Evolutionary conservation across 1,140 invertebrate species (phyloP), one percentile per base, ranked within the genome.

Genomic region (Sitophilus oryzae): DNA sequence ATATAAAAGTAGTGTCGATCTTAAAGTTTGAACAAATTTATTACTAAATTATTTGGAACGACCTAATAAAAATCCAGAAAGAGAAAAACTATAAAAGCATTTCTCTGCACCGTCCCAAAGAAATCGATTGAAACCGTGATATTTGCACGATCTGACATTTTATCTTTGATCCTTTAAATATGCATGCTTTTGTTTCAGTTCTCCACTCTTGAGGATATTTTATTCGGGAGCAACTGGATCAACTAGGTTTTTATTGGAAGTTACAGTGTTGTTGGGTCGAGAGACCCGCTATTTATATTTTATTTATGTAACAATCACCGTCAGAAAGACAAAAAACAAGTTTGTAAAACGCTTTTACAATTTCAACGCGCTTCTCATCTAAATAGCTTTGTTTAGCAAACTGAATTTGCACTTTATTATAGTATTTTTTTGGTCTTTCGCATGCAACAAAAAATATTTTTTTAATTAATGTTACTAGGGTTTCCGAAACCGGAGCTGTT

Each of bases 71-170:
- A 54, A 46, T 54, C 52, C 42, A 23, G 44, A 37, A 38, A 46
- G 52, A 47, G 52, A 54, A 54, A 54, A 54, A 45, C 52, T 54
- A 54, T 54, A 46, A 54, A 54, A 54, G 52, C 52, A 54, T 54
- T 54, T 54, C 52, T 54, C 52, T 54, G 52, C 52, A 46, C 43
- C 52, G 37, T 46, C 46, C 44, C 44, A 42, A 54, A 46, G 36
- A 40, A 54, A 54, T 54, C 52, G 52, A 54, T 54, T 40, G 52
- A 23, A 46, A 30, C 36, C 52, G 30, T 54, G 43, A 54, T 54
- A 54, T 54, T 54, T 54, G 52, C 52, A 54, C 52, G 52, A 46
- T 54, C 43, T 54, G 52, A 54, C 52, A 54, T 54, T 54, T 54
- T 54, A 54, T 54, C 35, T 34, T 34, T 54, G 52, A 54, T 54